Conservation (phyloP, 2,113 vertebrate species). For the Otus sunia region DNA sequence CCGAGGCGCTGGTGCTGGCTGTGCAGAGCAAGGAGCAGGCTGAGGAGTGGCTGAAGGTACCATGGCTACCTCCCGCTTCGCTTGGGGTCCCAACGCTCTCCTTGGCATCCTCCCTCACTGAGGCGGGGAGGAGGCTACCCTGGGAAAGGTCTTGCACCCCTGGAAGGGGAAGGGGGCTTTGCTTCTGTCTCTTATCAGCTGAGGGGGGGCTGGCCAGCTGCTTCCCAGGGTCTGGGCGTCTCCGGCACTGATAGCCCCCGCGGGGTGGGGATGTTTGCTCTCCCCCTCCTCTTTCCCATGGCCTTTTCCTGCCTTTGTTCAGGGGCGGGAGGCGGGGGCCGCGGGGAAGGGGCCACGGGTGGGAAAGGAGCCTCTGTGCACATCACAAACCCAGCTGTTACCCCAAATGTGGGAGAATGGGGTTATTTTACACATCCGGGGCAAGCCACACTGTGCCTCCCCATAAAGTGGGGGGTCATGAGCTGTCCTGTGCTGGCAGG, state of each 20-base stretch:
- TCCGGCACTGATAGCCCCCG: neutral
- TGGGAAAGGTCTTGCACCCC: neutral
- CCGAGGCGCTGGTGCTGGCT: conserved; percentile 89
- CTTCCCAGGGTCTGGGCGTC: conserved; percentile 15
- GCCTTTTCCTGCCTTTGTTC: conserved; percentile 68
- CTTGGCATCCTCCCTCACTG: neutral
- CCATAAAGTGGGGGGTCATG: accelerated
- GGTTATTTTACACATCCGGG: neutral
- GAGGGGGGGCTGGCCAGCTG: neutral
- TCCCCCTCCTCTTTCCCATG: conserved; percentile 23
- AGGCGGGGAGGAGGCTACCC: neutral
- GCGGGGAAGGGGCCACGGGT: neutral
- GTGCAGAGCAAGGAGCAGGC: conserved; percentile 97
- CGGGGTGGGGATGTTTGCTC: conserved; percentile 35
- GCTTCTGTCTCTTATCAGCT: neutral
- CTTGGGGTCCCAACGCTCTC: neutral
- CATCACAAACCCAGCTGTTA: neutral
- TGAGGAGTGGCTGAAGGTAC: conserved; percentile 95
- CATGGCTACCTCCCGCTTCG: accelerated
- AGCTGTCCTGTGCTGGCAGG: neutral
- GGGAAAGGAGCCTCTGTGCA: neutral
- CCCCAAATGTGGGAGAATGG: neutral
- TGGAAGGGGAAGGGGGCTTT: neutral
- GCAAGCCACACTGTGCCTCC: accelerated
- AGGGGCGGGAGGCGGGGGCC: neutral